These are phyloP conservation scores for Leptatherina wallacei DNA, from an alignment of 2,797 vertebrate species.

Conservation along the genomic window DNA sequence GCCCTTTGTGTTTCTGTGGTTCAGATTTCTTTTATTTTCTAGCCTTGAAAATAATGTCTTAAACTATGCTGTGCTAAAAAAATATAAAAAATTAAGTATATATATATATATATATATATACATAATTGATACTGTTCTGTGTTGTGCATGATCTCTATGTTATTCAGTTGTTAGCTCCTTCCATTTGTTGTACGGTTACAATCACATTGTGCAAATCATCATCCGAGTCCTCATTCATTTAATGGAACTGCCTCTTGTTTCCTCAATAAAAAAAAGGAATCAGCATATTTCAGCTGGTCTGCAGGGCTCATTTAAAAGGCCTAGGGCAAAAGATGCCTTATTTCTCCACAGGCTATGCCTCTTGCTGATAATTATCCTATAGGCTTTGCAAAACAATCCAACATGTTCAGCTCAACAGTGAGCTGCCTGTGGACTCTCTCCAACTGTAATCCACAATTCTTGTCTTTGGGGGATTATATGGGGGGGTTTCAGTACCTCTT, in stretches of 20 bases:
- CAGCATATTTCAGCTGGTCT: slow-evolving; percentile 69
- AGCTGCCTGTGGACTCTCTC: slow-evolving; percentile 62
- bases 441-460: slow-evolving; percentile 61
- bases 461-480: slow-evolving; percentile 60
- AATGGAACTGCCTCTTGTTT: slow-evolving; percentile 56
- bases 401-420: slow-evolving; percentile 59
- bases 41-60: too few species aligned
- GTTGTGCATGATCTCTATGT: neutral
- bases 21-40: too few species aligned
- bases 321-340: slow-evolving; percentile 55
- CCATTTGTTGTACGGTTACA: slow-evolving; percentile 32
- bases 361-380: slow-evolving; percentile 66
- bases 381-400: slow-evolving; percentile 62
- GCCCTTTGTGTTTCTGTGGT: too few species aligned
- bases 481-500: slow-evolving; percentile 39
- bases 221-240: slow-evolving; percentile 37
- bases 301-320: slow-evolving; percentile 66
- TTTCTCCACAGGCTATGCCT: slow-evolving; percentile 63
- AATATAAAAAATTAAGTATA: too few species aligned
- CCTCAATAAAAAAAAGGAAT: slow-evolving; percentile 61
- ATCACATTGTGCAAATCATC: slow-evolving; percentile 35
- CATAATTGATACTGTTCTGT: too few species aligned
- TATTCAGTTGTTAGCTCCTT: slow-evolving; percentile 9
- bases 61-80: too few species aligned
- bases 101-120: too few species aligned